Base-by-base conservation (phyloP, 2,797 vertebrate genomes). In the Eulemur albifrons region DNA sequence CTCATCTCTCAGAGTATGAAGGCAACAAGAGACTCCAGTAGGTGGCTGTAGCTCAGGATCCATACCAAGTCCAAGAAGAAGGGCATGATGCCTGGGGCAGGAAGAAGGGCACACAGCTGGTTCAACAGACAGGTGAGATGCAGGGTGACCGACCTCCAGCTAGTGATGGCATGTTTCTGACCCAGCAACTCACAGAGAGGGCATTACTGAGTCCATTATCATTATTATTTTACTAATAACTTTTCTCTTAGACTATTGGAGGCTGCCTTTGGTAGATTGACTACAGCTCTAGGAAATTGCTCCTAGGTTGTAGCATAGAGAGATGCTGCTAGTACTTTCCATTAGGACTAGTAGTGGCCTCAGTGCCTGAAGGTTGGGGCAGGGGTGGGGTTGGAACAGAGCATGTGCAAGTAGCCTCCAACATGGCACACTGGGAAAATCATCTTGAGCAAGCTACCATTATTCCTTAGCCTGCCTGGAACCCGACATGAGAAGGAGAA, bases 81-180 rank as follows among this genome's bases (percentile, higher is more conserved):
- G 59, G 13, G 13, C n/a, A 40, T 17, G 20, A 43, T 52, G 9
- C 30, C 18, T 4, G n/a, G 12, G 7, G 20, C 32, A 96, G 84
- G 76, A 80, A 63, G 4, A 81, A 67, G 32, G 23, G n/a, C 17
- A 10, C n/a, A 87, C 21, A 35, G 38, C 18, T 90, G 30, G 18
- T 8, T 79, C 38, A 81, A 90, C 15, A 85, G 67, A 90, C 27
- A 52, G 17, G 7, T 21, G 57, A 54, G 21, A 23, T 25, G 87
- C 40, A 67, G n/a, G 30, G 75, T 70, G 76, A 67, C n/a, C 63
- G 76, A 67, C n/a, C 63, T 89, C 52, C 21, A 61, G 43, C 50
- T 89, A 87, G 35, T 61, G 32, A 90, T 93, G 45, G 17, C 52
- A n/a, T 93, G 32, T n/a, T 87, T 97, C 67, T 90, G 32, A 90